Base-by-base conservation (phyloP, 2,113 vertebrate genomes). In the Corythoichthys intestinalis region DNA sequence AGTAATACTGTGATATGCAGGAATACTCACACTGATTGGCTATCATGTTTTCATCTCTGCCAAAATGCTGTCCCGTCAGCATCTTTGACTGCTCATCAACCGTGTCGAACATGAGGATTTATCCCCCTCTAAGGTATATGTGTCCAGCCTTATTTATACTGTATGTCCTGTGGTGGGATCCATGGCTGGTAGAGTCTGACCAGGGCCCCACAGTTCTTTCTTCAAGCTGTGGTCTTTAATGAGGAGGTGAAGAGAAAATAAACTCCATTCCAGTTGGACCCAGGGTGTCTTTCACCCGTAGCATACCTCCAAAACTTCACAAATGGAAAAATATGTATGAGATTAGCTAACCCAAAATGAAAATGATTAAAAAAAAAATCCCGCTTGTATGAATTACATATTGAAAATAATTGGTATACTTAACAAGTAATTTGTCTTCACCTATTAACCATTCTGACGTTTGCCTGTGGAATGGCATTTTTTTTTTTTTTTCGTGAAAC, bases 151-250 rank as follows among this genome's bases (percentile, higher is more conserved):
- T 61, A 67, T 75, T 74, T 61, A 64, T 10, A 44, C 58, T 64
- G 66, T 73, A 60, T 62, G 46, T 73, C 37, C 56, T 77, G 57
- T 62, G 72, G 70, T 72, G 61, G 67, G 59, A 69, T n/a, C 65
- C 58, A n/a, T 56, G 67, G 78, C 80, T 85, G 86, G 73, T 88
- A 54, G 53, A 54, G 85, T 88, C 88, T 90, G 86, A 89, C 76
- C 60, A 53, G 83, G 82, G 86, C 74, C 70, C 84, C 79, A 69
- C 67, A 57, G 73, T 76, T 85, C 73, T 75, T 50, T 69, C 69
- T 72, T 69, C 84, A 89, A 83, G 48, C 79, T 77, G 71, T 61
- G 79, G 76, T 70, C 65, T 76, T 75, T 88, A 85, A 87, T 82
- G 77, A 81, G 74, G 76, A 52, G 38, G 61, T 82, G 79, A 80